A percentile compares a stretch with the other conserved stretches of the same genome.
These are phyloP conservation scores for Macrophya annulata DNA, from an alignment of 2,888 invertebrate genomes.

Conservation along the genomic window DNA sequence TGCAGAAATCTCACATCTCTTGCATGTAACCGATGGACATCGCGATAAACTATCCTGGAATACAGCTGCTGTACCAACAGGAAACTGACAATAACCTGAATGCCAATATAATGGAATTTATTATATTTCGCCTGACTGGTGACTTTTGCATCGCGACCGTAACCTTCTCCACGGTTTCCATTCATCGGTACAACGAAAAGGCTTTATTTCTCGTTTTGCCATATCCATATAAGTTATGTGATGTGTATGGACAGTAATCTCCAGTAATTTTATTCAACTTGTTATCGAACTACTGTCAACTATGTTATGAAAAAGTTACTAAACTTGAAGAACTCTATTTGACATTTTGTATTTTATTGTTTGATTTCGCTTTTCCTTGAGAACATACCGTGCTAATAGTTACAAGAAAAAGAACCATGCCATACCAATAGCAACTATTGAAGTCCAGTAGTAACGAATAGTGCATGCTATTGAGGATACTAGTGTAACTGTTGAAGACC, in stretches of 20 bases:
- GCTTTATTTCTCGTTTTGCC: not conserved
- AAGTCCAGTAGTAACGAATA: not conserved
- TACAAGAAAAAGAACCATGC: not conserved
- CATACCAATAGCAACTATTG: not conserved
- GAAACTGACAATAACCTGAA: constrained; percentile 29
- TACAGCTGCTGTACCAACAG: not conserved
- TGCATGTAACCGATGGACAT: not conserved
- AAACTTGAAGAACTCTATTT: not conserved
- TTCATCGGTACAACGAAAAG: not conserved
- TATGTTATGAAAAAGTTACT: not conserved
- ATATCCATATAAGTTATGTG: not conserved
- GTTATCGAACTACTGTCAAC: not conserved
- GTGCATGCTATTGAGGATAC: not conserved
- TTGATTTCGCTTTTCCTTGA: not conserved
- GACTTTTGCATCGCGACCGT: constrained; percentile 42
- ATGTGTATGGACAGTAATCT: not conserved
- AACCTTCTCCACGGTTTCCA: constrained; percentile 7
- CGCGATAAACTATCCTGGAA: constrained; percentile 16
- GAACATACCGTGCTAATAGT: not conserved
- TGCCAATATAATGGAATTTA: constrained; percentile 45
- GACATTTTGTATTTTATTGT: not conserved
- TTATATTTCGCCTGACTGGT: not conserved
- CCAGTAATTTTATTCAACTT: too few relatives aligned
- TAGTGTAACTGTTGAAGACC: not conserved
- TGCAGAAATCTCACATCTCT: constrained; percentile 36